Evolutionary conservation across 2,797 vertebrate genomes (phyloP).

Genomic region (Sebastes hubbsi): DNA sequence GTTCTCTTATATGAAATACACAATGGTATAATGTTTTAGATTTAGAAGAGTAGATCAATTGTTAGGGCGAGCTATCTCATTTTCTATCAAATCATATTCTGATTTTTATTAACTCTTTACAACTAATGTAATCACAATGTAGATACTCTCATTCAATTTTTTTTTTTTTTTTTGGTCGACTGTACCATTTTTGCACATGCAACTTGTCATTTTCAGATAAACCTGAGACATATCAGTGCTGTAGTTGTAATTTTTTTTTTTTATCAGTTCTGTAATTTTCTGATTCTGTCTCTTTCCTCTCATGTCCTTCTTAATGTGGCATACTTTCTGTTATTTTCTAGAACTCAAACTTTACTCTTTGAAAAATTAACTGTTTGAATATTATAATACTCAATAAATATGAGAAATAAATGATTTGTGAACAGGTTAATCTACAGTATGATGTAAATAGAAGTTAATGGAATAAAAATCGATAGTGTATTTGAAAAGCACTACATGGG

Average conservation of each 20-base stretch:
- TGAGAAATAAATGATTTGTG: conserved; percentile 73
- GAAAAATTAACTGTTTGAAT: conserved; percentile 75
- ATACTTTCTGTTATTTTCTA: conserved; percentile 76
- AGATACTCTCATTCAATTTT: conserved; percentile 86
- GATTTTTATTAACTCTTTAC: conserved; percentile 95
- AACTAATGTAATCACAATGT: conserved; percentile 90
- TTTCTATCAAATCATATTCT: conserved; percentile 93
- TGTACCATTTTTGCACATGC: conserved; percentile 90
- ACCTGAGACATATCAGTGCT: conserved; percentile 68
- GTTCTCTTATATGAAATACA: conserved; percentile 92
- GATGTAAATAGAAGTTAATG: conserved; percentile 74
- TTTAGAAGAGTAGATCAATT: conserved; percentile 91
- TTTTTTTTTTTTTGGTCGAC: conserved; percentile 79
- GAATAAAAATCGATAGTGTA: conserved; percentile 55
- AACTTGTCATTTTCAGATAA: conserved; percentile 89
- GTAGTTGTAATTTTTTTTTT: conserved; percentile 35
- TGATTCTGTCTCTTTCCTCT: conserved; percentile 35
- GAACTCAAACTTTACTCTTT: conserved; percentile 79
- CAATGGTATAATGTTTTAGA: conserved; percentile 92
- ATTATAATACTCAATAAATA: conserved; percentile 61
- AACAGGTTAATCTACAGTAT: conserved; percentile 67
- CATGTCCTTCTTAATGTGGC: conserved; percentile 63
- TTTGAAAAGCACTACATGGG: conserved; percentile 63
- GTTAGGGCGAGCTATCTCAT: conserved; percentile 92
- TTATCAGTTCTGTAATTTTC: conserved; percentile 28